phyloP scores from a whole-genome alignment of 2,888 invertebrate species.

The Anticlea derivata region DNA sequence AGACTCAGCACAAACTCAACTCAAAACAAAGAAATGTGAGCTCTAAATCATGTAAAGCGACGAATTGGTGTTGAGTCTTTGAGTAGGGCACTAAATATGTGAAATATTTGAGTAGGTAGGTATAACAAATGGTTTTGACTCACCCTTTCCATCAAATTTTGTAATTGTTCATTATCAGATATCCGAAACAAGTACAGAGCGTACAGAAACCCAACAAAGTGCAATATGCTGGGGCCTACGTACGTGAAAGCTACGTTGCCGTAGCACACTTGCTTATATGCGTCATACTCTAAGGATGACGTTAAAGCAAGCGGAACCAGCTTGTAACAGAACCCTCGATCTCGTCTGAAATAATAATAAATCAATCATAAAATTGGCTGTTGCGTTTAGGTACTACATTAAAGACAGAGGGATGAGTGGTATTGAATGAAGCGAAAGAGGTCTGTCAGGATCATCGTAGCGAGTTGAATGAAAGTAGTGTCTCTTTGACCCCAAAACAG shows the following conservation, averaged over 20 bases:
- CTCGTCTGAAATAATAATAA: constrained; percentile 83
- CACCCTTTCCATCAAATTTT: constrained; percentile 92
- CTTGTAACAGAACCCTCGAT: constrained; percentile 88
- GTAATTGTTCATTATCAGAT: constrained; percentile 91
- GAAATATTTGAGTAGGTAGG: too few relatives aligned
- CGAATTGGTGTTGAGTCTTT: too few relatives aligned
- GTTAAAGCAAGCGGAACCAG: constrained; percentile 69
- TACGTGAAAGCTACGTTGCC: constrained; percentile 89
- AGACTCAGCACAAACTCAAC: too few relatives aligned
- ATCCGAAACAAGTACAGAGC: constrained; percentile 89
- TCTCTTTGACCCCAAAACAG: too few relatives aligned
- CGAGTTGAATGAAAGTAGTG: too few relatives aligned
- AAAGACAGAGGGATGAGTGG: too few relatives aligned
- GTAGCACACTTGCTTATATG: constrained; percentile 86
- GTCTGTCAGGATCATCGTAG: too few relatives aligned
- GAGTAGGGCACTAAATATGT: too few relatives aligned
- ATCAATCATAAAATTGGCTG: constrained; percentile 6
- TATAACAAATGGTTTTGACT: constrained; percentile 37
- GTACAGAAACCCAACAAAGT: constrained; percentile 89
- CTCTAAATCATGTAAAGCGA: too few relatives aligned
- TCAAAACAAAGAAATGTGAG: too few relatives aligned
- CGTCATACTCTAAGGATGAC: constrained; percentile 70
- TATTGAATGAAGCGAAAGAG: too few relatives aligned
- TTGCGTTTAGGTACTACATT: too few relatives aligned
- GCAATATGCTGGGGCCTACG: constrained; percentile 88